Conservation (phyloP, 2,797 vertebrate genomes). For the Darevskia nairensis region DNA sequence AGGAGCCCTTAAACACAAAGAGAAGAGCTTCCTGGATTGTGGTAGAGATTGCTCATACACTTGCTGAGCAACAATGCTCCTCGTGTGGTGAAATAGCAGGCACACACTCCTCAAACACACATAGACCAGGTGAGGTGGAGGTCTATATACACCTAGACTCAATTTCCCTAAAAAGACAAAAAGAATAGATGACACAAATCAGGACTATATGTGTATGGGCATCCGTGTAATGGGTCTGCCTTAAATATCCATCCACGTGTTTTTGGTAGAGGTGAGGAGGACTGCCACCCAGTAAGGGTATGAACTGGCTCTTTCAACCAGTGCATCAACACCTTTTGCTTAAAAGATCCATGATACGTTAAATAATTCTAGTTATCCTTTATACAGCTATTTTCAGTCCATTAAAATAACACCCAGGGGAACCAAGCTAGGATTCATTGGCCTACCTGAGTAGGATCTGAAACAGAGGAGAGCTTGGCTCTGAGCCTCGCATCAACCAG, state of each 20-base stretch:
- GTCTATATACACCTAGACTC: neutral
- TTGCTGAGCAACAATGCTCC: neutral
- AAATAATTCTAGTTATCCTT: neutral
- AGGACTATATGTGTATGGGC: neutral
- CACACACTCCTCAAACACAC: no score
- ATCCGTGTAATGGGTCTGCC: neutral
- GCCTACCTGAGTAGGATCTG: constrained; percentile 84
- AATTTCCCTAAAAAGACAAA: no score
- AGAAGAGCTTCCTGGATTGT: neutral
- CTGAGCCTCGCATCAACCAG: constrained; percentile 88
- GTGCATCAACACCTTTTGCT: neutral
- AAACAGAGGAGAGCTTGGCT: constrained; percentile 74
- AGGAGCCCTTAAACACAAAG: neutral
- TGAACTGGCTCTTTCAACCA: neutral
- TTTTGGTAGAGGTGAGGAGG: neutral
- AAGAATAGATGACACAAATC: neutral
- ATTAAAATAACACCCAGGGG: neutral
- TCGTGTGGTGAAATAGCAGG: no score
- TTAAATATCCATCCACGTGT: neutral
- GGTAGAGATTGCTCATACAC: neutral
- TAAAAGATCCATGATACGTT: neutral
- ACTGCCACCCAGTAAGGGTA: neutral
- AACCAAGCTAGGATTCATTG: neutral
- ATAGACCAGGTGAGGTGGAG: no score
- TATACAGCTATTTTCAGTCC: neutral